Conservation (phyloP, 2,888 invertebrate species). For the Girardia tigrina region DNA sequence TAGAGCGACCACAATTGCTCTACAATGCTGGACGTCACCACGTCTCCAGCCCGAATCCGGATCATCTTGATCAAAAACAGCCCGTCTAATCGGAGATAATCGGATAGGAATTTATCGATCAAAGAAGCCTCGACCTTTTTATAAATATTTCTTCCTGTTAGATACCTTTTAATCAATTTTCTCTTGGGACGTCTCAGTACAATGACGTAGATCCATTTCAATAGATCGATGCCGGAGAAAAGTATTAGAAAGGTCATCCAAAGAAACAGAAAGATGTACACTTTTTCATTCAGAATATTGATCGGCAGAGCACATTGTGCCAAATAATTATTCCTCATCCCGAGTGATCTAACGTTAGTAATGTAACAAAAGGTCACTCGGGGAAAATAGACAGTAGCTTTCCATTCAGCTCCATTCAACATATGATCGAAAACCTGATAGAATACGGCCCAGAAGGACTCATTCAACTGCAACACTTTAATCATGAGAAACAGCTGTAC, state of each 20-base stretch:
- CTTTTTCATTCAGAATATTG: not conserved
- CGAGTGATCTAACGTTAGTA: not conserved
- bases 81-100: not conserved
- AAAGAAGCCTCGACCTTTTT: not conserved
- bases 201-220: not conserved
- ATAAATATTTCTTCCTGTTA: not conserved
- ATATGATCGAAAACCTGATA: not conserved
- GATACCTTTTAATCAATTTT: not conserved
- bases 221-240: not conserved
- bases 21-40: not conserved
- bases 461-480: not conserved
- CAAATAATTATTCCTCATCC: too few relatives aligned
- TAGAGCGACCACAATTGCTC: not conserved
- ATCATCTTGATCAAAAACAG: not conserved
- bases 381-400: not conserved
- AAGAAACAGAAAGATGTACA: not conserved
- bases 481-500: not conserved
- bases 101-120: not conserved
- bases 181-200: not conserved
- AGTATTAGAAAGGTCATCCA: not conserved
- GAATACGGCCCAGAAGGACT: not conserved
- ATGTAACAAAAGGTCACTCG: not conserved
- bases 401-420: not conserved
- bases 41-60: not conserved
- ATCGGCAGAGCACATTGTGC: too few relatives aligned